phyloP scores from a whole-genome alignment of 2,113 vertebrate species.

The Empidonax alnorum region DNA sequence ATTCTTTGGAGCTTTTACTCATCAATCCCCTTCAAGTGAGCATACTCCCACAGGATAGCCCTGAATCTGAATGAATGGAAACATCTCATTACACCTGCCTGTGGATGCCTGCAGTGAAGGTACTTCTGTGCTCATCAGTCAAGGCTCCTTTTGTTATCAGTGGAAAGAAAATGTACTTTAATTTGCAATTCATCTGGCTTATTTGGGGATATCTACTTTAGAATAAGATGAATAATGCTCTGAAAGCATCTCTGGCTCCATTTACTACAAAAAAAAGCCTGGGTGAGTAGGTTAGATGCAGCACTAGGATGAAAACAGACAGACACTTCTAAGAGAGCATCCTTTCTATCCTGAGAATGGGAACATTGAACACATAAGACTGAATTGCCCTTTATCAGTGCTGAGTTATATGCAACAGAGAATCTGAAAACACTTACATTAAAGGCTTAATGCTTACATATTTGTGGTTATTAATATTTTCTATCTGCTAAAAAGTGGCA shows the following conservation, averaged over 20 bases:
- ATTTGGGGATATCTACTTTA: neutral
- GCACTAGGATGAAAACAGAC: neutral
- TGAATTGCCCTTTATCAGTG: neutral
- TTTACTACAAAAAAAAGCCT: neutral
- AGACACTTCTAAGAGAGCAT: neutral
- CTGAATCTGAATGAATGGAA: neutral
- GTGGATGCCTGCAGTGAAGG: neutral
- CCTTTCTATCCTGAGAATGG: neutral
- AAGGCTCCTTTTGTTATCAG: neutral
- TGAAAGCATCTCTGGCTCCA: constrained; percentile 2
- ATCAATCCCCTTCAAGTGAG: neutral
- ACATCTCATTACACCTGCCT: neutral
- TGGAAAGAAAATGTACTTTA: neutral
- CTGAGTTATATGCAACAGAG: neutral
- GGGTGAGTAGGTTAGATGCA: neutral
- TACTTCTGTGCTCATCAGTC: neutral
- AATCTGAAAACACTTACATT: neutral
- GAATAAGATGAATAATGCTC: constrained; percentile 4
- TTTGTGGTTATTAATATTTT: neutral
- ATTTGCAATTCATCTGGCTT: constrained; percentile 3
- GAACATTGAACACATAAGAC: neutral
- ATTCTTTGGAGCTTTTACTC: neutral
- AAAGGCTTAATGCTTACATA: neutral
- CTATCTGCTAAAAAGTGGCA: neutral
- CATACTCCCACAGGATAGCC: neutral